Percentiles rank a stretch among this genome's conserved stretches.
Conservation (phyloP, 2,797 vertebrate genomes). For the Florisuga fusca region DNA sequence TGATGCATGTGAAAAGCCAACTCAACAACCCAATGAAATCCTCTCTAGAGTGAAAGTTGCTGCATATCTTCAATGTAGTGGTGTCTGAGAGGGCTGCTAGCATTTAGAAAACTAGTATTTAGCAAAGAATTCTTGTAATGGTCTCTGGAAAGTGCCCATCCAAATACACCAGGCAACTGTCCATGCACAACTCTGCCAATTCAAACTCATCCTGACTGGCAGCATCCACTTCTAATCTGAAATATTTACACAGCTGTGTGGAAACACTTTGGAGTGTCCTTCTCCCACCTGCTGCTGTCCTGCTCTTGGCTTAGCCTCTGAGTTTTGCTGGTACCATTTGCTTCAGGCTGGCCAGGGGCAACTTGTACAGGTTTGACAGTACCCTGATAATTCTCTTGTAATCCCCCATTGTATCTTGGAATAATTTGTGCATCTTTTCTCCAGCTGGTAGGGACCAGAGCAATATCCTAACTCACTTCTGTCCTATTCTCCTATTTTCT, state of each 20-base stretch:
- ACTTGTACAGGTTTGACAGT: background rate
- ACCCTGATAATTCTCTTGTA: background rate
- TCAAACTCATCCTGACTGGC: background rate
- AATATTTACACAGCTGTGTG: slow-evolving; percentile 14
- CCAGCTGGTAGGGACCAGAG: background rate
- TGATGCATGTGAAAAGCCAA: background rate
- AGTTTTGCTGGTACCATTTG: background rate
- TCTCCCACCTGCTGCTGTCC: background rate
- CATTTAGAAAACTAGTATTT: background rate
- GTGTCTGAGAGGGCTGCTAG: background rate
- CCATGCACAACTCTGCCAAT: background rate
- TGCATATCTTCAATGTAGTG: background rate
- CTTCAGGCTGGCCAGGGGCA: background rate
- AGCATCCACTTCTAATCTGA: background rate
- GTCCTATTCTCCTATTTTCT: background rate
- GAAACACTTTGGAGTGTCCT: background rate
- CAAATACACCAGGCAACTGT: background rate
- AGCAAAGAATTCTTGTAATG: background rate
- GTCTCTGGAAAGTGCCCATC: background rate
- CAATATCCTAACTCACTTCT: background rate
- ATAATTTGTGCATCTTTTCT: background rate
- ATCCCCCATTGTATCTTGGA: background rate
- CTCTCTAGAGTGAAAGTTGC: background rate
- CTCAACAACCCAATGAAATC: background rate
- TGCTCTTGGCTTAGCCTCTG: background rate